These are phyloP conservation scores for Fragum fragum DNA, from an alignment of 2,888 invertebrate genomes.

Conservation along the genomic window DNA sequence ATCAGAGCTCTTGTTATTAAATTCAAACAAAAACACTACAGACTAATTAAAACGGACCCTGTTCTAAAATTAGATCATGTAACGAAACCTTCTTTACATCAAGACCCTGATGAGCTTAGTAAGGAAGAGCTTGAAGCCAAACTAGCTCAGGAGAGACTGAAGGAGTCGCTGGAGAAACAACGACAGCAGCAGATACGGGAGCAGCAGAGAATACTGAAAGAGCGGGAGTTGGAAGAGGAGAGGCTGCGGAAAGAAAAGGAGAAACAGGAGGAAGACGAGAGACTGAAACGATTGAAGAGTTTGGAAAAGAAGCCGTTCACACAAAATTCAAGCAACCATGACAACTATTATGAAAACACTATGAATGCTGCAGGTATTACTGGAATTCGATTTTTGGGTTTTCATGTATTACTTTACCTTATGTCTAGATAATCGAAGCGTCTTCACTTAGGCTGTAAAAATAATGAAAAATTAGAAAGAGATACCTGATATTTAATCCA, in stretches of 20 bases:
- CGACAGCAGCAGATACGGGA: conserved; percentile 41
- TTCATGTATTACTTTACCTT: too few species aligned
- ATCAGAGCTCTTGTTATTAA: too few species aligned
- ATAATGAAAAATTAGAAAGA: too few species aligned
- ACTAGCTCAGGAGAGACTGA: conserved; percentile 45
- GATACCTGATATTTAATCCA: too few species aligned
- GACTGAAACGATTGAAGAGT: conserved; percentile 36
- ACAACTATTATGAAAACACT: conserved; percentile 60
- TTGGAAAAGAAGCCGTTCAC: conserved; percentile 48
- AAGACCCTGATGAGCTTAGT: conserved; percentile 33
- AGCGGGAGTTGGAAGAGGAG: conserved; percentile 25
- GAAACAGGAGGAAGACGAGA: conserved; percentile 50
- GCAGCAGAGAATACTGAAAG: conserved; percentile 49
- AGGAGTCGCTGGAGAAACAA: conserved; percentile 58
- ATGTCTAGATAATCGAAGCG: too few species aligned
- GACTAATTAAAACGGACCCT: too few species aligned
- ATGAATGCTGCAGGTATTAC: conserved; percentile 62
- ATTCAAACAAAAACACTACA: too few species aligned
- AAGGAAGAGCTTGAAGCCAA: conserved; percentile 25
- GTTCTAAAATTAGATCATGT: too few species aligned
- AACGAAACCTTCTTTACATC: conserved; percentile 1
- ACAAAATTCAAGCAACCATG: conserved; percentile 42
- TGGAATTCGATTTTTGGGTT: too few species aligned
- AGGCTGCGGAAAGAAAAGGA: conserved; percentile 48
- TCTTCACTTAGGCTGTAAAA: too few species aligned